A percentile compares a stretch with the other conserved stretches of the same genome.
Evolutionary conservation across 2,888 invertebrate species (phyloP).

Genomic region (Brachylomia viminalis): DNA sequence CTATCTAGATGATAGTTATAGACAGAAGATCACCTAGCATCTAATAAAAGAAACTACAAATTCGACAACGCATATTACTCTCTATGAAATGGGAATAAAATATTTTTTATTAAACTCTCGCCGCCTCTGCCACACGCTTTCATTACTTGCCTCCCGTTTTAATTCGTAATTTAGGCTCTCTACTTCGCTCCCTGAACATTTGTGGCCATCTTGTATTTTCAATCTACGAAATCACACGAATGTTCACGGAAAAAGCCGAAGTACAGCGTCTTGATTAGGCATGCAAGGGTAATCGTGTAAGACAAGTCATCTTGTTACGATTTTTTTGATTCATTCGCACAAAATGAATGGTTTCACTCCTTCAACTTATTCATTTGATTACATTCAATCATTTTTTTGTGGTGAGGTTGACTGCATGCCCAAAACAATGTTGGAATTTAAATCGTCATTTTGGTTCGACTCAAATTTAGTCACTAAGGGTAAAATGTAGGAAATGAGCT

Average conservation of each 20-base stretch:
- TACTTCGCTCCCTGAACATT: conserved; percentile 34
- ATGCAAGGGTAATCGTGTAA: conserved; percentile 66
- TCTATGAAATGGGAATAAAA: conserved; percentile 6
- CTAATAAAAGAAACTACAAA: not conserved
- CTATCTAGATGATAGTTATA: not conserved
- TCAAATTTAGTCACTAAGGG: not conserved
- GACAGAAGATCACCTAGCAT: too few relatives aligned
- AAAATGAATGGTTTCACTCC: conserved; percentile 59
- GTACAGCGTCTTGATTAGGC: conserved; percentile 50
- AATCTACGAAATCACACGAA: conserved; percentile 33
- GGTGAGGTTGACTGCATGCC: conserved; percentile 11
- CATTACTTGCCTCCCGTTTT: conserved; percentile 48
- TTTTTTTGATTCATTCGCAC: conserved; percentile 60
- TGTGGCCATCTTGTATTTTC: conserved; percentile 24
- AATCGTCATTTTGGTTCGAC: conserved; percentile 20
- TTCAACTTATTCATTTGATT: conserved; percentile 30
- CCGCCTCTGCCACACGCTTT: conserved; percentile 60
- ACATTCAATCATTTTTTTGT: not conserved
- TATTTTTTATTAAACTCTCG: conserved; percentile 39
- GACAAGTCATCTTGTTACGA: conserved; percentile 61
- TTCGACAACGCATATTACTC: not conserved
- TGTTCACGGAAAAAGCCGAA: conserved; percentile 47
- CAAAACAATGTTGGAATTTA: conserved; percentile 28
- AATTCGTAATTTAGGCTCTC: conserved; percentile 37
- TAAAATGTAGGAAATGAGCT: conserved; percentile 50